Percentiles rank a stretch among this genome's conserved stretches.
Evolutionary conservation across 2,797 vertebrate species (phyloP).

Genomic region (Chelidonichthys spinosus): DNA sequence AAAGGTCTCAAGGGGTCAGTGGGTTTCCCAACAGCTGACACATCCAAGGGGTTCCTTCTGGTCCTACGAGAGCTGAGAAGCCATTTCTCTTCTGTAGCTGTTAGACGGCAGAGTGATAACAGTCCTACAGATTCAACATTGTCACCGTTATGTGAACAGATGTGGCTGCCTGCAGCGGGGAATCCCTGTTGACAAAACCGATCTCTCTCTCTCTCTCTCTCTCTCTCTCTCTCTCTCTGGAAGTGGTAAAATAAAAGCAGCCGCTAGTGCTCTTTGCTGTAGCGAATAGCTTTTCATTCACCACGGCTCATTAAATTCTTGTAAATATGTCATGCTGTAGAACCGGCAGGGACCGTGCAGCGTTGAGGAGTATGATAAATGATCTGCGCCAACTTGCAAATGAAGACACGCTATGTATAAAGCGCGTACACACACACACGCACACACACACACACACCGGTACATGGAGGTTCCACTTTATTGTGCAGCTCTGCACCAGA

Average conservation of each 20-base stretch:
- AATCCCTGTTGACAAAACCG: constrained; percentile 50
- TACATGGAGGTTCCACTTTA: constrained; percentile 20
- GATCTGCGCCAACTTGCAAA: constrained; percentile 13
- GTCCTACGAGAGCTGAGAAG: constrained; percentile 24
- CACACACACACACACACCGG: neutral
- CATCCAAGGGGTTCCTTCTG: constrained; percentile 40
- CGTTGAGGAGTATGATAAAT: constrained; percentile 32
- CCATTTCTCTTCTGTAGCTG: constrained; percentile 10
- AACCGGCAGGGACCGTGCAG: constrained; percentile 35
- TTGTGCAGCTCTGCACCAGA: constrained; percentile 54
- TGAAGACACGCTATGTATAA: constrained; percentile 28
- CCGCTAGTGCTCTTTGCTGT: constrained; percentile 30
- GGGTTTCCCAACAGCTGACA: constrained; percentile 65
- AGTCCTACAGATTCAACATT: neutral
- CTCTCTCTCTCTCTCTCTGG: neutral
- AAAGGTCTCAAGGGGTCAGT: constrained; percentile 72
- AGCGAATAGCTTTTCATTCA: constrained; percentile 47
- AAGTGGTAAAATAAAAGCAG: constrained; percentile 28
- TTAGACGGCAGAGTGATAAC: constrained; percentile 10
- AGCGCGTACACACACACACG: neutral
- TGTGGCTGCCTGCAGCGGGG: constrained; percentile 42
- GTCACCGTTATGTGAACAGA: constrained; percentile 35
- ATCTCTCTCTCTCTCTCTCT: constrained; percentile 3
- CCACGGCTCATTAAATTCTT: constrained; percentile 57
- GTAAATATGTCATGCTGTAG: constrained; percentile 59